Conservation (phyloP, 1,140 invertebrate species). For the Drosophila fuyamai region DNA sequence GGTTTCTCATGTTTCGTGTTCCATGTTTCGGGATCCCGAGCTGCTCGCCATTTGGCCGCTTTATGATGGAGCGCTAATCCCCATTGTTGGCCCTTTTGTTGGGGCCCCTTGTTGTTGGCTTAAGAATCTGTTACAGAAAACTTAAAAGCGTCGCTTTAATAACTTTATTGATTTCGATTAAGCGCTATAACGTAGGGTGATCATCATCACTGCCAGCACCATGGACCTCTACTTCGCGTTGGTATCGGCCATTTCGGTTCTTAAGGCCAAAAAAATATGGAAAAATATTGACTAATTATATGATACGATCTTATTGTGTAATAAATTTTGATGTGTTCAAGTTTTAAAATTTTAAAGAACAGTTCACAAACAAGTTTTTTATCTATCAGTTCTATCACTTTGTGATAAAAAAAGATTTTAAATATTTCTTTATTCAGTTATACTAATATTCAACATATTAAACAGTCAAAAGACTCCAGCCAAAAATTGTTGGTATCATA, state of each 20-base stretch:
- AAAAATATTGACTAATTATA: too few relatives aligned
- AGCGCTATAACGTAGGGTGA: slow-evolving; percentile 75
- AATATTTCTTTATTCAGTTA: too few relatives aligned
- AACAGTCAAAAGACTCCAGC: too few relatives aligned
- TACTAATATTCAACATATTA: too few relatives aligned
- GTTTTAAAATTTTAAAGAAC: too few relatives aligned
- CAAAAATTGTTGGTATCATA: too few relatives aligned
- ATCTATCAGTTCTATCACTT: too few relatives aligned
- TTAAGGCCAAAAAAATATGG: too few relatives aligned
- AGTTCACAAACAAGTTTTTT: too few relatives aligned
- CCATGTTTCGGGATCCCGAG: neutral
- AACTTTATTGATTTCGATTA: slow-evolving; percentile 84
- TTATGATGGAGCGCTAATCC: slow-evolving; percentile 45
- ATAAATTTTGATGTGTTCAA: too few relatives aligned
- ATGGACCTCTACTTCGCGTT: neutral
- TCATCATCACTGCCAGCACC: slow-evolving; percentile 4
- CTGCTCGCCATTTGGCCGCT: neutral
- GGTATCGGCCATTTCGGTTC: slow-evolving; percentile 13
- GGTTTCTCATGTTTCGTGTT: neutral
- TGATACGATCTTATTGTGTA: too few relatives aligned
- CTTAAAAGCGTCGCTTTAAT: slow-evolving; percentile 81
- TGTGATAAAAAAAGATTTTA: too few relatives aligned
- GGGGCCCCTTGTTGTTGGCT: slow-evolving; percentile 69
- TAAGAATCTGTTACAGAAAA: slow-evolving; percentile 83
- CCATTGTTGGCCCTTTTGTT: slow-evolving; percentile 62